A percentile compares a stretch with the other conserved stretches of the same genome.
phyloP scores from a whole-genome alignment of 2,888 invertebrate species.

The Ectemnius continuus region DNA sequence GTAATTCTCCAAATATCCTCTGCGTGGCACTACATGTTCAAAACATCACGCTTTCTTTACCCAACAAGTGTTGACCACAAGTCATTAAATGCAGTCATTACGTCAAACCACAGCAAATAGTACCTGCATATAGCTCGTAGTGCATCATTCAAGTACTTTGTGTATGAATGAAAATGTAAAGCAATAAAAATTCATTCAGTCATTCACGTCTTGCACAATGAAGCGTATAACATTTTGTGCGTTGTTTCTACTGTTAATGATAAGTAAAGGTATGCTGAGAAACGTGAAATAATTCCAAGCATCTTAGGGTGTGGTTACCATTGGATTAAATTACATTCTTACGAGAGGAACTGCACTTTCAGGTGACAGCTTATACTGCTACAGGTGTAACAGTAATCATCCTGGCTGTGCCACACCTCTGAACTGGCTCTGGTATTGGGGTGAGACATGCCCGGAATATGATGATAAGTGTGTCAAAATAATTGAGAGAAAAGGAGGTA shows the following conservation, averaged over 20 bases:
- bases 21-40: no score
- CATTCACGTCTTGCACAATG: slow-evolving; percentile 16
- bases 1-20: no score
- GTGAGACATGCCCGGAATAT: slow-evolving; percentile 88
- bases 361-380: slow-evolving; percentile 89
- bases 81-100: no score
- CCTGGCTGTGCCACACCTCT: slow-evolving; percentile 92
- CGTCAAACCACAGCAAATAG: no score
- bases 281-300: background rate
- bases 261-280: slow-evolving; percentile 48
- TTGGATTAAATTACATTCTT: background rate
- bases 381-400: slow-evolving; percentile 92
- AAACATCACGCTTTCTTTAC: no score
- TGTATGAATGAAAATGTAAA: background rate
- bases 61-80: no score
- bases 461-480: slow-evolving; percentile 95
- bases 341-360: slow-evolving; percentile 43
- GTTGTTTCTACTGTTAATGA: slow-evolving; percentile 36
- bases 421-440: slow-evolving; percentile 89
- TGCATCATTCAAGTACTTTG: background rate
- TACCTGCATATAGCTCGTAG: no score
- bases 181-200: background rate
- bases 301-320: slow-evolving; percentile 22
- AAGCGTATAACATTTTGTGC: slow-evolving; percentile 32
- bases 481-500: slow-evolving; percentile 91